These are phyloP conservation scores for Tinamus major DNA, from an alignment of 2,797 vertebrate species.

Conservation along the genomic window DNA sequence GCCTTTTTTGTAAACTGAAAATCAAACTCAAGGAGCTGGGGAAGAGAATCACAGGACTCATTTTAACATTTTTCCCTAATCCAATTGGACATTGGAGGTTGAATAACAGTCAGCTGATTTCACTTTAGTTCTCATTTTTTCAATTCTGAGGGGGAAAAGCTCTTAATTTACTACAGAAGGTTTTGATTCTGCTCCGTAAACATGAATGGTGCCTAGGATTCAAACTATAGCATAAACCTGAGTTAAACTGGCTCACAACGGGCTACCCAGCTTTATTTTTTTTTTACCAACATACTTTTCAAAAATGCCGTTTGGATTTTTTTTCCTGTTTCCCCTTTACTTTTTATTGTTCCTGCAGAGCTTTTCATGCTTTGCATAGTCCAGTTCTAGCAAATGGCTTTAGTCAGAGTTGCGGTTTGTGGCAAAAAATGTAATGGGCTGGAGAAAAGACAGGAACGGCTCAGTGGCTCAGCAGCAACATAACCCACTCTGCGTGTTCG, in stretches of 20 bases:
- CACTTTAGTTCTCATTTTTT: slow-evolving; percentile 43
- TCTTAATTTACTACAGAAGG: neutral
- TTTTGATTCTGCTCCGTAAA: slow-evolving; percentile 31
- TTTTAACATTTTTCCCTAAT: slow-evolving; percentile 42
- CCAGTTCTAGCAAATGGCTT: neutral
- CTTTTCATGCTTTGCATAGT: neutral
- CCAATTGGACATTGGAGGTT: slow-evolving; percentile 14
- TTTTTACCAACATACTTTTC: neutral
- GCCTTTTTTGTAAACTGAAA: slow-evolving; percentile 2
- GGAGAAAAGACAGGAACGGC: neutral
- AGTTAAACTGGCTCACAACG: neutral
- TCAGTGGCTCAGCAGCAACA: neutral
- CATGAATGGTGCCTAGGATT: neutral
- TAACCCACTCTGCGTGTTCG: rapidly evolving
- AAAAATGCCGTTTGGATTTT: neutral
- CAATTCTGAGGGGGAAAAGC: slow-evolving; percentile 24
- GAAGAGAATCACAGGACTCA: neutral
- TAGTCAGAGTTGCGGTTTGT: neutral
- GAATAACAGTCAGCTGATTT: slow-evolving; percentile 58
- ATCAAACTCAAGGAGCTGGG: neutral
- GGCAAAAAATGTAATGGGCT: neutral
- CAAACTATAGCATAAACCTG: neutral
- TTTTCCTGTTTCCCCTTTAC: too few relatives aligned
- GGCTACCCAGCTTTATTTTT: neutral
- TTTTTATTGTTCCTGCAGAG: neutral